Percentiles rank a stretch among this genome's conserved stretches.
Conservation (phyloP, 92 coral and sea anemone genomes). For the Umimayanthus chanpuru region DNA sequence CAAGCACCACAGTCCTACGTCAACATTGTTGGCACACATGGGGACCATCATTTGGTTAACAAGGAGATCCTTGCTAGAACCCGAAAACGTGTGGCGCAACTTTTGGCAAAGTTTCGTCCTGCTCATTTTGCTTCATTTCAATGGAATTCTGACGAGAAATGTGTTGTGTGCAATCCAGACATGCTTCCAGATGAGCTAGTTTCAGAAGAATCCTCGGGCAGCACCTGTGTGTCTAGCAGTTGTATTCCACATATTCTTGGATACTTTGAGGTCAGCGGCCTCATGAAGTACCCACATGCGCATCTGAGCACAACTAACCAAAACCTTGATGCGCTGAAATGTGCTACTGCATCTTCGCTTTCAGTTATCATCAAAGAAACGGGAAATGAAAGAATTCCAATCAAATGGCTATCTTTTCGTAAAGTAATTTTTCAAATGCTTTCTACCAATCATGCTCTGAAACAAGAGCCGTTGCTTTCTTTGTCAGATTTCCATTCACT, state of each 20-base stretch:
- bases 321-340: neutral
- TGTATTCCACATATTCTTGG: constrained; percentile 41
- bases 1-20: neutral
- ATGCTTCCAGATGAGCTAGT: neutral
- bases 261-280: constrained; percentile 43
- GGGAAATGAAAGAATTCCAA: constrained; percentile 6
- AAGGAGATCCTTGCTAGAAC: neutral
- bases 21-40: constrained; percentile 26
- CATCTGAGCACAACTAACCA: neutral
- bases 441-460: neutral
- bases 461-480: neutral
- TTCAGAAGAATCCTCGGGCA: neutral
- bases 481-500: neutral
- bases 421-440: neutral
- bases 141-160: neutral
- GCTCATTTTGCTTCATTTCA: neutral
- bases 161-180: constrained; percentile 12
- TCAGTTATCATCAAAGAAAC: neutral
- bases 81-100: neutral
- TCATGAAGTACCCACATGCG: neutral
- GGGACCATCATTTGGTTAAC: neutral
- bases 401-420: constrained; percentile 7
- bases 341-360: neutral
- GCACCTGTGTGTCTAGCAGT: neutral
- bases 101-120: neutral